phyloP scores from a whole-genome alignment of 2,888 invertebrate genomes.

The Hemistola chrysoprasaria region DNA sequence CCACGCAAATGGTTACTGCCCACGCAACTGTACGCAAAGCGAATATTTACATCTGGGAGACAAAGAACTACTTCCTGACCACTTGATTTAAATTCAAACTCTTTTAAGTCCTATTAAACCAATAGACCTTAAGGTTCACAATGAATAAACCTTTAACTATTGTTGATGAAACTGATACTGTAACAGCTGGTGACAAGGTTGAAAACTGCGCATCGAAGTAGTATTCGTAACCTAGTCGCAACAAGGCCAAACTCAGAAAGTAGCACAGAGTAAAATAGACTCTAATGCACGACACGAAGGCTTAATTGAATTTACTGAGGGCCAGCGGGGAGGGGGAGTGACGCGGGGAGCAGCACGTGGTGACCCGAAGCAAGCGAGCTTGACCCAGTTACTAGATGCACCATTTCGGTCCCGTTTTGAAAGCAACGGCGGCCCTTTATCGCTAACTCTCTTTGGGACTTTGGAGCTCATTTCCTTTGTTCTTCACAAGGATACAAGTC shows the following conservation, averaged over 20 bases:
- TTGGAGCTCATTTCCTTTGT: constrained; percentile 40
- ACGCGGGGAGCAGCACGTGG: constrained; percentile 62
- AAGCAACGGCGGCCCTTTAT: constrained; percentile 63
- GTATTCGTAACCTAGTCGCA: constrained; percentile 42
- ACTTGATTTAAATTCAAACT: constrained; percentile 46
- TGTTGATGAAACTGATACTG: constrained; percentile 37
- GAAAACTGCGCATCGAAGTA: constrained; percentile 36
- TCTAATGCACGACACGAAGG: constrained; percentile 36
- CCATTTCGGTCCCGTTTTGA: constrained; percentile 70
- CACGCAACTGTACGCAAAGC: constrained; percentile 24
- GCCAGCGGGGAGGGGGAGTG: constrained; percentile 23
- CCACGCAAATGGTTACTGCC: constrained; percentile 15
- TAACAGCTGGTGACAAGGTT: constrained; percentile 41
- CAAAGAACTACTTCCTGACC: constrained; percentile 34
- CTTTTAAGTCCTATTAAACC: constrained; percentile 33
- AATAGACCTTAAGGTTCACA: constrained; percentile 34
- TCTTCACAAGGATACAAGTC: constrained; percentile 15
- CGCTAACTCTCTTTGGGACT: constrained; percentile 41
- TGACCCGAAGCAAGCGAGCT: constrained; percentile 70
- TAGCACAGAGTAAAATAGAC: constrained; percentile 41
- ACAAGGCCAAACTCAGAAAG: constrained; percentile 51
- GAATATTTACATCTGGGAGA: constrained; percentile 23
- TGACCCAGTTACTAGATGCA: constrained; percentile 78
- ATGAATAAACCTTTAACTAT: constrained; percentile 40
- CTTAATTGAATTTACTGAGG: constrained; percentile 33